Base-by-base conservation (phyloP, 2,113 vertebrate genomes). In the Rhadina sibilatrix region DNA sequence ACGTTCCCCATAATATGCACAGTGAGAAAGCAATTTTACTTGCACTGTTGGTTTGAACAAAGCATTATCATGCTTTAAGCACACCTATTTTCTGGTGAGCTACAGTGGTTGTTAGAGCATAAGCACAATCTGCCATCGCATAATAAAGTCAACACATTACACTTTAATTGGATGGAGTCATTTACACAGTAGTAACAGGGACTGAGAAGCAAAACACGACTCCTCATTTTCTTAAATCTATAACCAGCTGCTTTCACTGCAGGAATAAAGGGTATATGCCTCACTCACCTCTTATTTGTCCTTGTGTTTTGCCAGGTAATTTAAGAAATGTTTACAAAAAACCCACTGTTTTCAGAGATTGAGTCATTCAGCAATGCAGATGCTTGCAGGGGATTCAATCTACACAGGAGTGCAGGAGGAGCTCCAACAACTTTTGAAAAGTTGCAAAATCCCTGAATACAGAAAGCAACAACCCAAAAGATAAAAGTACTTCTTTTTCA, bases 141-240 rank as follows among this genome's bases (percentile, higher is more conserved):
- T 93, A 94, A 88, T 93, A 92, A 97, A 96, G 82, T 93, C 94
- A 96, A 84, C 92, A 93, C 96, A 96, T 97, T 97, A 95, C 28
- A 53, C 76, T 96, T 96, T 96, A 96, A 96, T 97, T 97, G 93
- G 87, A 94, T 95, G 53, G 95, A 96, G 80, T 87, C 50, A 70
- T 97, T 97, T 97, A 81, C 94, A 92, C 89, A 70, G 96, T 65
- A 96, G 94, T 88, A 95, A 95, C 93, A 88, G 85, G 61, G 83
- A 92, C 84, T 94, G 96, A 97, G 91, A 89, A 61, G 33, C 35
- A 87, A 84, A 97, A 87, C 54, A 78, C 70, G 59, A 18, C 75
- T 87, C 60, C 56, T 56, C 81, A 88, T 94, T 93, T 96, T 90
- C 95, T 92, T 77, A 89, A 93, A 89, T 77, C 75, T 91, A 27